Percentiles rank a stretch among this genome's conserved stretches.
These are phyloP conservation scores for Corythaeola cristata DNA, from an alignment of 2,113 vertebrate genomes.

Conservation along the genomic window DNA sequence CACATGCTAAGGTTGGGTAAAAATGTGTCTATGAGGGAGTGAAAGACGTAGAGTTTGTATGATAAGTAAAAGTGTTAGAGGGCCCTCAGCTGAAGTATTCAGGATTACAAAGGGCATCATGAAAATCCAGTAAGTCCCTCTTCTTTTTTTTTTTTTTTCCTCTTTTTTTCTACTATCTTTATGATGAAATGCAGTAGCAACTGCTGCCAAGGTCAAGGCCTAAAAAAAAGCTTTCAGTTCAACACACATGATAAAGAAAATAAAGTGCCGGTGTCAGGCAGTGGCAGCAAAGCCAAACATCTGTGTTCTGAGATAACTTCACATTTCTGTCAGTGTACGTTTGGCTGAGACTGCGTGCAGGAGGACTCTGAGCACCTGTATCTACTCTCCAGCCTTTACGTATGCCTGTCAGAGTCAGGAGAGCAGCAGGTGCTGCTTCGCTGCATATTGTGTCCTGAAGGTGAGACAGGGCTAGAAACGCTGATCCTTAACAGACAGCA, in stretches of 20 bases:
- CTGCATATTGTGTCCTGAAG: not conserved
- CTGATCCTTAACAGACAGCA: not conserved
- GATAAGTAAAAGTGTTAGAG: not conserved
- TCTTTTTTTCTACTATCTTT: not conserved
- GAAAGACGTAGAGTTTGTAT: not conserved
- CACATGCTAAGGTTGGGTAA: not conserved
- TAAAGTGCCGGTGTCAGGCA: not conserved
- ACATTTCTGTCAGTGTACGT: not conserved
- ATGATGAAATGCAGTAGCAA: slow-evolving; percentile 21
- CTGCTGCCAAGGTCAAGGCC: slow-evolving; percentile 57
- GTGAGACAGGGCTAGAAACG: not conserved
- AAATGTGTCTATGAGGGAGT: not conserved
- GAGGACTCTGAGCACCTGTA: slow-evolving; percentile 30
- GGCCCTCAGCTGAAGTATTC: not conserved
- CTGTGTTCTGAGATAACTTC: slow-evolving; percentile 40
- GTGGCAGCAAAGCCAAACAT: slow-evolving; percentile 22
- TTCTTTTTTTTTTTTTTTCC: not conserved
- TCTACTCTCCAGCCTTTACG: slow-evolving; percentile 10
- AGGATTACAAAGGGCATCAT: slow-evolving; percentile 13
- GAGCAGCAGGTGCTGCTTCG: slow-evolving; percentile 37
- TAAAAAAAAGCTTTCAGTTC: slow-evolving; percentile 33
- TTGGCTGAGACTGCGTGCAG: not conserved
- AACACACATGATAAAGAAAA: slow-evolving; percentile 34
- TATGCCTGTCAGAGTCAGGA: not conserved
- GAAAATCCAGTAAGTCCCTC: not conserved